phyloP scores from a whole-genome alignment of 2,888 invertebrate genomes.

The Hypolimnas misippus region DNA sequence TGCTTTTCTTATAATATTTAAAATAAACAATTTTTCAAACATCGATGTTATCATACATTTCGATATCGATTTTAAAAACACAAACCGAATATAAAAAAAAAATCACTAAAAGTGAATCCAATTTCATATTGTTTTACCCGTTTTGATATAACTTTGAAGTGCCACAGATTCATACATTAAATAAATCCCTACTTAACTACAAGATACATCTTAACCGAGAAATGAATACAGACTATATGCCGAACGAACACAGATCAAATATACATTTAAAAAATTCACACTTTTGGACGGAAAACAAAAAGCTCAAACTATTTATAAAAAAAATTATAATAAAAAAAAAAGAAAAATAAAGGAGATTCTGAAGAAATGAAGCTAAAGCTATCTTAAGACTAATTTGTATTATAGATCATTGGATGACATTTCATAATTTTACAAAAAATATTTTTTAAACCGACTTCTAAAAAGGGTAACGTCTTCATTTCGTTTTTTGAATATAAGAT shows the following conservation, averaged over 20 bases:
- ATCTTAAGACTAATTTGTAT: conserved; percentile 35
- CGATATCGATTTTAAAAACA: too few species aligned
- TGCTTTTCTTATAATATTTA: too few species aligned
- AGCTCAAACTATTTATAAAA: conserved; percentile 38
- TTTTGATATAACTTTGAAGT: background rate
- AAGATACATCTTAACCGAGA: conserved; percentile 16
- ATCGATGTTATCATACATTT: too few species aligned
- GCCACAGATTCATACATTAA: conserved; percentile 21
- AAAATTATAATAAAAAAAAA: conserved; percentile 16
- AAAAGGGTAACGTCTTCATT: background rate
- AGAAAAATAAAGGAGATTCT: conserved; percentile 12
- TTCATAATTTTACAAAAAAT: conserved; percentile 5
- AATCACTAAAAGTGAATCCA: too few species aligned
- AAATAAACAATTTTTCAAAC: too few species aligned
- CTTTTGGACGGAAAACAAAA: conserved; percentile 75
- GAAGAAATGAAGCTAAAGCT: conserved; percentile 12
- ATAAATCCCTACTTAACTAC: conserved; percentile 14
- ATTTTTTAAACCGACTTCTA: background rate
- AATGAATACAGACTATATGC: conserved; percentile 15
- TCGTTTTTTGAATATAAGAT: too few species aligned
- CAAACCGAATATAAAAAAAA: too few species aligned
- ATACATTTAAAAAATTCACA: conserved; percentile 35
- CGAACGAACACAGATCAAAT: conserved; percentile 4
- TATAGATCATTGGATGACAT: conserved; percentile 14
- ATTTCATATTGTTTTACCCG: background rate